Evolutionary conservation across 2,888 invertebrate genomes (phyloP).

Genomic region (Acrobasis suavella): DNA sequence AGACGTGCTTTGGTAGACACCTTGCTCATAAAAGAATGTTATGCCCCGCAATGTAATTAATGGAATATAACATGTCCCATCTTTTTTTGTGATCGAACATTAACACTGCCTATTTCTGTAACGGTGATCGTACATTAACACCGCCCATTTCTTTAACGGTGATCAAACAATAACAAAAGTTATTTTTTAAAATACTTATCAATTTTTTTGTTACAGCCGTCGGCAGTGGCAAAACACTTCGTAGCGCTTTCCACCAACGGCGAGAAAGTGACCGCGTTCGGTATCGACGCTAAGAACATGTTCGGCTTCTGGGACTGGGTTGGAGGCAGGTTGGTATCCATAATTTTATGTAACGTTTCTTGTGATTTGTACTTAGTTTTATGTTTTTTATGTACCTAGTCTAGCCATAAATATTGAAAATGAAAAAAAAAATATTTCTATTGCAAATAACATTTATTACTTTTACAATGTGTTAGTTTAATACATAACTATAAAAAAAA

Average conservation of each 20-base stretch:
- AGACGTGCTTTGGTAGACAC: no score
- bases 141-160: neutral
- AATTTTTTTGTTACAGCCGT: slow-evolving; percentile 74
- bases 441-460: no score
- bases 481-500: no score
- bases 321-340: slow-evolving; percentile 90
- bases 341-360: neutral
- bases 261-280: slow-evolving; percentile 97
- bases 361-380: no score
- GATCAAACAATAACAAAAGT: neutral
- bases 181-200: neutral
- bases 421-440: no score
- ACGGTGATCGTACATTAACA: neutral
- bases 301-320: slow-evolving; percentile 99
- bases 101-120: neutral
- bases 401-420: no score
- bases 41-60: no score
- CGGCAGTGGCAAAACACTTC: slow-evolving; percentile 97
- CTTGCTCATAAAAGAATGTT: no score
- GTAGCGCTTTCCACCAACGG: slow-evolving; percentile 98
- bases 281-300: slow-evolving; percentile 98
- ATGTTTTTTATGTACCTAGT: no score
- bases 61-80: no score
- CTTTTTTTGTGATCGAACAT: neutral
- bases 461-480: no score